Conservation (phyloP, 2,113 vertebrate species). For the Aspidoscelis tigris region DNA sequence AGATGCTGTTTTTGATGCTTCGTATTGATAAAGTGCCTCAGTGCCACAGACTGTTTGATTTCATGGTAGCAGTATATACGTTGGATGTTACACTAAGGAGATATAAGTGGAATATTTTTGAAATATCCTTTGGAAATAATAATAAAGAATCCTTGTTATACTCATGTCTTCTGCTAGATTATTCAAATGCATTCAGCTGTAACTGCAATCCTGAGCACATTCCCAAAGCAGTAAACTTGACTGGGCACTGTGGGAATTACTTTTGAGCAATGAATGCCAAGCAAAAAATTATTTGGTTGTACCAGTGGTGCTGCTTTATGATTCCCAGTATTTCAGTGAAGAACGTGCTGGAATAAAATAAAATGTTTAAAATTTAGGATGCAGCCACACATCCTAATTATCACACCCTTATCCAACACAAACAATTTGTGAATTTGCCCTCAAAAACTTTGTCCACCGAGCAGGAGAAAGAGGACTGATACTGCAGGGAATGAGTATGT, state of each 20-base stretch:
- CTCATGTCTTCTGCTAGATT: constrained; percentile 35
- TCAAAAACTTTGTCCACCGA: too few relatives aligned
- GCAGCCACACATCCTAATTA: too few relatives aligned
- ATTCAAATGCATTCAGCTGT: constrained; percentile 14
- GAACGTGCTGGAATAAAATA: not conserved
- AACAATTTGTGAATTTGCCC: too few relatives aligned
- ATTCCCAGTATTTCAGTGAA: not conserved
- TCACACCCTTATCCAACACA: too few relatives aligned
- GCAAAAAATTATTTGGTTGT: not conserved
- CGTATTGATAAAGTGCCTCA: constrained; percentile 70
- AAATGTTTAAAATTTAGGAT: too few relatives aligned
- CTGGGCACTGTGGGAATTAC: not conserved
- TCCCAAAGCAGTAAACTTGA: not conserved
- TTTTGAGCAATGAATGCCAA: not conserved
- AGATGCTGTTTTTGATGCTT: constrained; percentile 54
- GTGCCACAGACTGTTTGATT: constrained; percentile 55
- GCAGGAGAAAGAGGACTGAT: too few relatives aligned
- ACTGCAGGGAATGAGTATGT: too few relatives aligned
- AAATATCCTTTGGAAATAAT: constrained; percentile 65
- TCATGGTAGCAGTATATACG: constrained; percentile 40
- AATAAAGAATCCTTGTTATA: constrained; percentile 21
- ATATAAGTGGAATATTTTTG: constrained; percentile 71
- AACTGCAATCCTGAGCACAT: not conserved
- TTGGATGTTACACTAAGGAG: constrained; percentile 62
- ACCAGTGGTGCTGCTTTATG: not conserved